phyloP scores from a whole-genome alignment of 2,113 vertebrate genomes.

The Geococcyx californianus region DNA sequence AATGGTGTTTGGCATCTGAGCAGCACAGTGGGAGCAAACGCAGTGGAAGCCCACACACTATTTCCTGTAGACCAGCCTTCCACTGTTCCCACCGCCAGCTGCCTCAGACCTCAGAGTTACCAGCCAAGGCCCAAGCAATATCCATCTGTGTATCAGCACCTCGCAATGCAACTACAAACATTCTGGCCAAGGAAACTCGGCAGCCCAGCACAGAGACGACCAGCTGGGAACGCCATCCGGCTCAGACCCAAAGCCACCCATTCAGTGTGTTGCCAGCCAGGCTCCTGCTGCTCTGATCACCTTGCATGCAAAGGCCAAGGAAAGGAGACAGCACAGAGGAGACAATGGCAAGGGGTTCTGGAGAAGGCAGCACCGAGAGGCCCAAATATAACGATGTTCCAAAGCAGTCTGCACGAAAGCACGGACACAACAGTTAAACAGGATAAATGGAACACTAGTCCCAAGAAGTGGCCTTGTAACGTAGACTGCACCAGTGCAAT shows the following conservation, averaged over 20 bases:
- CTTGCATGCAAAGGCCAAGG: neutral
- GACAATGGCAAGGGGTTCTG: neutral
- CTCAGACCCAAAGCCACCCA: rapidly evolving
- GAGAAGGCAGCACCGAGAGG: neutral
- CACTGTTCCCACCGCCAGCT: neutral
- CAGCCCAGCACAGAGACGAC: neutral
- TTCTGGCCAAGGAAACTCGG: neutral
- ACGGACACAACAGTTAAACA: neutral
- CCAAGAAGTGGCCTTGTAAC: neutral
- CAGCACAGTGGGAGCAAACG: neutral
- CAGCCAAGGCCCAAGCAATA: neutral
- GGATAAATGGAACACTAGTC: neutral
- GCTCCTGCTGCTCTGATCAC: neutral
- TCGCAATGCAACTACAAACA: rapidly evolving
- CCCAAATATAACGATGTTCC: rapidly evolving
- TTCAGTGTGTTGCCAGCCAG: rapidly evolving
- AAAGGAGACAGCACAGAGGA: neutral
- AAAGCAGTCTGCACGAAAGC: rapidly evolving
- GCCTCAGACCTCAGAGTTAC: neutral
- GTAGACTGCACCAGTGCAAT: rapidly evolving
- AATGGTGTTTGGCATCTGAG: neutral
- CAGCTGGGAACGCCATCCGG: rapidly evolving
- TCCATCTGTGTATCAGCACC: rapidly evolving
- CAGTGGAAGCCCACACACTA: rapidly evolving
- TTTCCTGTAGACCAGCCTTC: neutral